These are phyloP conservation scores for Elysia crispata DNA, from an alignment of 2,888 invertebrate species.

Conservation along the genomic window DNA sequence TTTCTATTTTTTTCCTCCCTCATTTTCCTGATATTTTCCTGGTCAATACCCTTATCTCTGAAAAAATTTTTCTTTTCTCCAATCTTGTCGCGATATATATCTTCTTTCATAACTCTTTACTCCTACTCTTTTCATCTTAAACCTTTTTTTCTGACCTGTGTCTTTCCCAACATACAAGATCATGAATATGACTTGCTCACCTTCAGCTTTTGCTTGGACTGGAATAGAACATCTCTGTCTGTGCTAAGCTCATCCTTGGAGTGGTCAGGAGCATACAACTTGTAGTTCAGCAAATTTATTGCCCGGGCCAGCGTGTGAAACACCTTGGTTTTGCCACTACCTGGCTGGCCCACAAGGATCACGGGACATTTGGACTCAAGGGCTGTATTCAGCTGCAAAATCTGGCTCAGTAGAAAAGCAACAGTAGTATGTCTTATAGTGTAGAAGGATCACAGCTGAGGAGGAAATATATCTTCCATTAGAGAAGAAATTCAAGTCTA, in stretches of 20 bases:
- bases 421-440: too few species aligned
- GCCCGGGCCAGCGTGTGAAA: slow-evolving; percentile 68
- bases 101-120: too few species aligned
- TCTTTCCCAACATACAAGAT: not conserved
- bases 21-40: too few species aligned
- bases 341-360: slow-evolving; percentile 70
- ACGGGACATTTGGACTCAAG: slow-evolving; percentile 67
- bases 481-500: too few species aligned
- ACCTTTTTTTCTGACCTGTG: not conserved
- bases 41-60: too few species aligned
- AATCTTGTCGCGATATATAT: too few species aligned
- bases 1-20: too few species aligned
- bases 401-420: slow-evolving; percentile 57
- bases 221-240: slow-evolving; percentile 60
- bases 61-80: too few species aligned
- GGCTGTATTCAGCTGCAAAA: slow-evolving; percentile 70
- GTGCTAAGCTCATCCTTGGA: slow-evolving; percentile 68
- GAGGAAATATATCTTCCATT: too few species aligned
- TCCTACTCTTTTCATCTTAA: too few species aligned
- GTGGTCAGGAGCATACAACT: slow-evolving; percentile 69
- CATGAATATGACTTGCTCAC: slow-evolving; percentile 46
- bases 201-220: slow-evolving; percentile 66
- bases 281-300: slow-evolving; percentile 70
- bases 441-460: too few species aligned
- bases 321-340: slow-evolving; percentile 74